Conservation (phyloP, 2,113 vertebrate genomes). For the Tenebrosternarchus preto region DNA sequence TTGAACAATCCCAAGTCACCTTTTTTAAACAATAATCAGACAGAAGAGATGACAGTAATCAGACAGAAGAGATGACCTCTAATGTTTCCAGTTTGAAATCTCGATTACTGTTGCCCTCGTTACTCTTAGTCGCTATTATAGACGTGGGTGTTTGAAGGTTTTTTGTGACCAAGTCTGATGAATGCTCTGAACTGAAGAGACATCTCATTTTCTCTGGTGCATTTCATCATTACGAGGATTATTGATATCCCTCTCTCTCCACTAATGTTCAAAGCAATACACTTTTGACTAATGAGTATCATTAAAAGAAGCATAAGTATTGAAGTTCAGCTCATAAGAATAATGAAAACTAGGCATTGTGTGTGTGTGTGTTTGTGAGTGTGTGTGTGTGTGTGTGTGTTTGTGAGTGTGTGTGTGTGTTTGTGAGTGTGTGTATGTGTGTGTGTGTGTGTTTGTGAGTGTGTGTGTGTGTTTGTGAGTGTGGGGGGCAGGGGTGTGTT, state of each 20-base stretch:
- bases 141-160: background rate
- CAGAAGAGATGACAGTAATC: background rate
- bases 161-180: background rate
- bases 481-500: background rate
- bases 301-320: constrained; percentile 68
- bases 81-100: too few relatives aligned
- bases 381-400: too few relatives aligned
- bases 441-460: constrained; percentile 27
- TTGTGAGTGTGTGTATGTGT: background rate
- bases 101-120: background rate
- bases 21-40: background rate
- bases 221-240: background rate
- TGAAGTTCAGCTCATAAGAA: constrained; percentile 64
- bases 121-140: too few relatives aligned
- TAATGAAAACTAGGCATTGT: too few relatives aligned
- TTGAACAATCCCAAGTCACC: background rate
- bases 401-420: constrained; percentile 37
- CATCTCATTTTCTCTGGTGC: constrained; percentile 12
- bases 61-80: background rate
- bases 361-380: too few relatives aligned
- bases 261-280: constrained; percentile 58
- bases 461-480: constrained; percentile 29
- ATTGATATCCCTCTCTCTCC: constrained; percentile 36
- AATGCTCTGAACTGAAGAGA: background rate
- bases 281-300: constrained; percentile 71